Conservation (phyloP, 2,888 invertebrate genomes). For the Drosophila pseudotakahashii region DNA sequence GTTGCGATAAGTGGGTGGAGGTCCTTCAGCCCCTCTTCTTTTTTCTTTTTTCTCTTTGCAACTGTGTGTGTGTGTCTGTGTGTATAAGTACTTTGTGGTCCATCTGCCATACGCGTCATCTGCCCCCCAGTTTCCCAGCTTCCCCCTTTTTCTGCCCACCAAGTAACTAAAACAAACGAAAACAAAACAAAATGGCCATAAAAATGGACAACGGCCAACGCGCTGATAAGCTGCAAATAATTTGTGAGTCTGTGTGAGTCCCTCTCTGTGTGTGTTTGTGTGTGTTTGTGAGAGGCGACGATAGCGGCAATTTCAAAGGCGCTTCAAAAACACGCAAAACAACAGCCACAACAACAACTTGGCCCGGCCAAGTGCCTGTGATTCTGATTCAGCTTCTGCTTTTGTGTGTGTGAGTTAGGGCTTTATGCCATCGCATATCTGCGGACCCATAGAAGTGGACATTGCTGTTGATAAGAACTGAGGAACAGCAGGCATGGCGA, state of each 20-base stretch:
- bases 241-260: slow-evolving; percentile 61
- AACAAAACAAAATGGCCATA: slow-evolving; percentile 76
- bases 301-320: slow-evolving; percentile 71
- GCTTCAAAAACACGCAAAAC: slow-evolving; percentile 63
- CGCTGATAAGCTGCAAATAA: slow-evolving; percentile 81
- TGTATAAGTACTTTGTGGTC: slow-evolving; percentile 56
- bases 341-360: slow-evolving; percentile 41
- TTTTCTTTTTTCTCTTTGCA: slow-evolving; percentile 1
- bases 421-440: slow-evolving; percentile 66
- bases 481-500: neutral
- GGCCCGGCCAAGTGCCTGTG: slow-evolving; percentile 51
- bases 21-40: slow-evolving; percentile 15
- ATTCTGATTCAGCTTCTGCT: slow-evolving; percentile 4
- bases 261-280: neutral
- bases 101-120: slow-evolving; percentile 53
- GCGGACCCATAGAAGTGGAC: slow-evolving; percentile 48
- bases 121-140: slow-evolving; percentile 5
- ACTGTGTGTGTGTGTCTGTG: slow-evolving; percentile 25
- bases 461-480: slow-evolving; percentile 39
- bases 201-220: slow-evolving; percentile 77
- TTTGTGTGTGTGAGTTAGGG: slow-evolving; percentile 40
- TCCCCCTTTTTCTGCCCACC: neutral
- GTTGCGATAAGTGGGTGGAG: slow-evolving; percentile 64
- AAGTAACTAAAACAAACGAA: slow-evolving; percentile 75
- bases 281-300: slow-evolving; percentile 40